Conservation (phyloP, 2,113 vertebrate species). For the Puffinus mauretanicus region DNA sequence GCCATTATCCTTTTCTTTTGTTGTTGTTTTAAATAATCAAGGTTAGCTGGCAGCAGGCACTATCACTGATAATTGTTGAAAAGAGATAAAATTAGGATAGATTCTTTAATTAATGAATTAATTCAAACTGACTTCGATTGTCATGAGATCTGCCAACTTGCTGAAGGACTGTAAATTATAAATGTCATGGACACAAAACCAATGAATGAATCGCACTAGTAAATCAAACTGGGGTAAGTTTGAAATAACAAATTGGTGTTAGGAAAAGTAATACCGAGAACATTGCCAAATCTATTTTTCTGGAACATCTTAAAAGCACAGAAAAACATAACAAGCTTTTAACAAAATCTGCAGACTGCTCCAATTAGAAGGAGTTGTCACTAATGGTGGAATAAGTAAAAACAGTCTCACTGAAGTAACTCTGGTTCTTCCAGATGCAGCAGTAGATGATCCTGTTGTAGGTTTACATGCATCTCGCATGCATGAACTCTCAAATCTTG, state of each 20-base stretch:
- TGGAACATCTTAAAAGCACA: not conserved
- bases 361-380: not conserved
- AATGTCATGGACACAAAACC: not conserved
- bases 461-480: not conserved
- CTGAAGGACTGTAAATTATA: not conserved
- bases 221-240: not conserved
- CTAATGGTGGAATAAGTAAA: not conserved
- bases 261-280: not conserved
- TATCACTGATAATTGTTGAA: not conserved
- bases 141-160: not conserved
- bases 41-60: constrained; percentile 6
- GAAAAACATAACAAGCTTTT: not conserved
- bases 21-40: constrained; percentile 23
- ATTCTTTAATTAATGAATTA: constrained; percentile 42
- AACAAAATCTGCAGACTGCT: not conserved
- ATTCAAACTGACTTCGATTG: not conserved
- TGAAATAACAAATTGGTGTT: not conserved
- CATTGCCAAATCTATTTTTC: not conserved
- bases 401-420: not conserved
- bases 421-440: not conserved
- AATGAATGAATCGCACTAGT: not conserved
- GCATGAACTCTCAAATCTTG: not conserved
- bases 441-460: not conserved
- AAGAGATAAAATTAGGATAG: constrained; percentile 34
- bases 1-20: not conserved